Base-by-base conservation (phyloP, 2,797 vertebrate genomes). In the Ctenopoma multispine region DNA sequence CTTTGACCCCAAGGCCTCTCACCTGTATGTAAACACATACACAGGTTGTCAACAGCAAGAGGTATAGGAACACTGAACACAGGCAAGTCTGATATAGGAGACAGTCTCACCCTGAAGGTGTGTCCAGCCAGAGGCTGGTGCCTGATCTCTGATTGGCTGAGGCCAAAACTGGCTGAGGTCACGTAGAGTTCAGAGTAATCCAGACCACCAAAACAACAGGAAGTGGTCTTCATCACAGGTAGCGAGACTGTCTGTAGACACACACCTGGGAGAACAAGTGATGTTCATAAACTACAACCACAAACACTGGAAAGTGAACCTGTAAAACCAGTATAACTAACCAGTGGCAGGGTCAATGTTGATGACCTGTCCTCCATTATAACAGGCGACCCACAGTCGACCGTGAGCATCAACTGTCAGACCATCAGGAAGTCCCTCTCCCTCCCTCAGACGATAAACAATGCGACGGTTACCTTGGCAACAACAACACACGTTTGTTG, bases 301-400 rank as follows among this genome's bases (percentile, higher is more conserved):
- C 3, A 53, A 20, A 13, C 38, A 23, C 13, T 46, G 9, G 6
- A 50, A 51, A 7, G 1, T 12, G 18, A n/a, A 27, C 12, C 49
- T 51, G 15, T 51, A 12, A 1, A 21, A 57, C n/a, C 62, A 51
- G 54, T 34, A 1, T 2, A 3, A 74, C 70, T 68, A 66, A 98
- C 97, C 97, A 80, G 96, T 96, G 20, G 91, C 88, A 5, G 97
- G 96, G 83, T 99, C 97, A 8, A 99, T 93, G 61, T 93, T 92
- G 68, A 98, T 89, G 61, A 99, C 96, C 80, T 95, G 90, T 70
- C 97, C 97, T 87, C 94, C 96, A 13, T 93, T 89, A 20, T 94
- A 98, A 86, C 97, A 98, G 46, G 96, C 94, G 20, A 99, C 94
- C 97, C 97, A 99, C 24, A 98, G 95, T 70, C 92, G 95, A 43